Conservation (phyloP, 2,113 vertebrate genomes). For the Opisthocomus hoazin region DNA sequence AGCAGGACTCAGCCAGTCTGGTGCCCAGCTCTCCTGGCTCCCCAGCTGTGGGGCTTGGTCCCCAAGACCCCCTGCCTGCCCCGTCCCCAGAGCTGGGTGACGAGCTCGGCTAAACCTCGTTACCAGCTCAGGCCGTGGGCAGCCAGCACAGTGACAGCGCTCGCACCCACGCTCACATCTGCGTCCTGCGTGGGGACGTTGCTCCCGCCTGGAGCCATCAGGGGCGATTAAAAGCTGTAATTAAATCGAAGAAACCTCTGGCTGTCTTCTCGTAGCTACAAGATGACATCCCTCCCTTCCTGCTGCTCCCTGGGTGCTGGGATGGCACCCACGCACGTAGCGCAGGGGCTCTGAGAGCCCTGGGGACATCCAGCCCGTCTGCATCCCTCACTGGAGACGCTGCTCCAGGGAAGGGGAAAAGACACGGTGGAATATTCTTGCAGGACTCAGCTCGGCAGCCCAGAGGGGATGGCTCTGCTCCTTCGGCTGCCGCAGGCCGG, state of each 20-base stretch:
- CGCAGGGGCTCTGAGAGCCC: neutral
- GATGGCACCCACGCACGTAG: neutral
- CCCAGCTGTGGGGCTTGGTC: accelerated
- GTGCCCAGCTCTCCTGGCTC: neutral
- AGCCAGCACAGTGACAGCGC: neutral
- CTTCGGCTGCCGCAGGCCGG: neutral
- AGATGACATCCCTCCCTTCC: neutral
- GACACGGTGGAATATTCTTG: neutral
- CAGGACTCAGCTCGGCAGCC: neutral
- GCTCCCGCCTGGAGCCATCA: neutral
- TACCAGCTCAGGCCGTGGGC: neutral
- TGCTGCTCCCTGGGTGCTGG: neutral
- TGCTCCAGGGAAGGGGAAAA: neutral
- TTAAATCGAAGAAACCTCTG: neutral
- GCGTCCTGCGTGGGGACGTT: accelerated
- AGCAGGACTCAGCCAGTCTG: neutral
- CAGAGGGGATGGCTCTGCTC: neutral
- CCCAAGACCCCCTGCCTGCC: neutral
- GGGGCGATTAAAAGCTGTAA: neutral
- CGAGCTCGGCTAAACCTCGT: neutral
- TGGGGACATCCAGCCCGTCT: neutral
- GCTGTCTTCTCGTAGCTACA: neutral
- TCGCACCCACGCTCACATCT: neutral
- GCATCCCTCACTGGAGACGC: neutral
- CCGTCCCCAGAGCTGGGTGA: neutral